phyloP scores from a whole-genome alignment of 2,888 invertebrate genomes.

The Nymphalis c-album region DNA sequence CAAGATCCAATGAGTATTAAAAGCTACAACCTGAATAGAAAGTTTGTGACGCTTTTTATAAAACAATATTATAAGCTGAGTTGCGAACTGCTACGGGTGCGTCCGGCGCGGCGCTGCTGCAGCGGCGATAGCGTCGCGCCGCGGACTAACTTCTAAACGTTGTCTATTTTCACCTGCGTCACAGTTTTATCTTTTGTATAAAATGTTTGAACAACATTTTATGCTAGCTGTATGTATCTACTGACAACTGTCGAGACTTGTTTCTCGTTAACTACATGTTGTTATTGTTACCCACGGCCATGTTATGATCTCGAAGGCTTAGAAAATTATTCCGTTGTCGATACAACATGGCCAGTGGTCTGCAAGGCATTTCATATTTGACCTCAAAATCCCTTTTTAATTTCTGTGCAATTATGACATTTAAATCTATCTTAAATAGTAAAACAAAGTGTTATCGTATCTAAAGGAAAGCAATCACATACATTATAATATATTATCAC shows the following conservation, averaged over 20 bases:
- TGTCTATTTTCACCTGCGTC: not conserved
- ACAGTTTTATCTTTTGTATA: not conserved
- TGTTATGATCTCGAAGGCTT: too few species aligned
- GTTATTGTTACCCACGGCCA: too few species aligned
- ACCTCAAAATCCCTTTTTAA: too few species aligned
- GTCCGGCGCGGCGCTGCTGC: conserved; percentile 1
- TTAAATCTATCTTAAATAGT: not conserved
- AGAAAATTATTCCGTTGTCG: too few species aligned
- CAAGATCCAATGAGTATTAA: too few species aligned
- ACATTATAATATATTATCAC: not conserved
- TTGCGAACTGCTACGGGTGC: not conserved
- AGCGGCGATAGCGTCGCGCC: not conserved
- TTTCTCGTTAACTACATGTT: not conserved
- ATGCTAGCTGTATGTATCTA: not conserved
- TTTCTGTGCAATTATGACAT: not conserved
- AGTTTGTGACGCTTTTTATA: not conserved
- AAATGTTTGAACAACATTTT: not conserved
- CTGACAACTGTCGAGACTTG: not conserved
- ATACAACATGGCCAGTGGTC: too few species aligned
- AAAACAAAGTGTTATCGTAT: too few species aligned
- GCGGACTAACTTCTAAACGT: not conserved
- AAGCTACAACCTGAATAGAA: too few species aligned
- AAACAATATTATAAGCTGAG: not conserved
- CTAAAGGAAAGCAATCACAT: not conserved
- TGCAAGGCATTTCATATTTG: too few species aligned